phyloP scores from a whole-genome alignment of 2,888 invertebrate species.

The Electrophaes corylata region DNA sequence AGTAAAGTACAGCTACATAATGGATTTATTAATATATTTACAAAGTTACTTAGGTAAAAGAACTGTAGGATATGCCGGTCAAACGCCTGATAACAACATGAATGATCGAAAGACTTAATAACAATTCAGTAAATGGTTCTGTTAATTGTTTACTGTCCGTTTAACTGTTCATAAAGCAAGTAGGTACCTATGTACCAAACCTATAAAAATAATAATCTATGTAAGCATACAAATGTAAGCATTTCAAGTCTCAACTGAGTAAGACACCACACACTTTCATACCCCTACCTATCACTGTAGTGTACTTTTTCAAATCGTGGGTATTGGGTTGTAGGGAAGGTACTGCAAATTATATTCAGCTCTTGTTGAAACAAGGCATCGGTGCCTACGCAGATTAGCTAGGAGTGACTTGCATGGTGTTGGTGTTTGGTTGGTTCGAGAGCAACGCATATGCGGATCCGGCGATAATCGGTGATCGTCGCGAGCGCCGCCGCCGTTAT shows the following conservation, averaged over 20 bases:
- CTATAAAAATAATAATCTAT: conserved; percentile 39
- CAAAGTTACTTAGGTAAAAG: conserved; percentile 67
- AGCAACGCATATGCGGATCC: conserved; percentile 52
- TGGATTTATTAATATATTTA: conserved; percentile 26
- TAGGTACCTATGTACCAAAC: neutral
- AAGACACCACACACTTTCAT: neutral
- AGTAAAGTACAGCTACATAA: conserved; percentile 2
- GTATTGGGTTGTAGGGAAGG: neutral
- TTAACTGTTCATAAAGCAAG: conserved; percentile 47
- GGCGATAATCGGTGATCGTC: conserved; percentile 73
- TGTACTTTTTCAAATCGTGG: too few species aligned
- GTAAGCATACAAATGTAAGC: conserved; percentile 46
- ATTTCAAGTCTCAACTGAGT: neutral
- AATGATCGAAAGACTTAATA: conserved; percentile 64
- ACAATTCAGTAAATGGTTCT: conserved; percentile 64
- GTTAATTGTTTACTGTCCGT: conserved; percentile 70
- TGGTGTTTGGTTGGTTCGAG: conserved; percentile 30
- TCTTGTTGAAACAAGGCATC: conserved; percentile 27
- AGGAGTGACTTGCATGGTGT: conserved; percentile 29
- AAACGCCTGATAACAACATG: conserved; percentile 68
- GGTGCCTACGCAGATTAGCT: conserved; percentile 25
- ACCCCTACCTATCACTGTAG: too few species aligned
- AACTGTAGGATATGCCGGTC: conserved; percentile 67
- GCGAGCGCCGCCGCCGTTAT: conserved; percentile 59
- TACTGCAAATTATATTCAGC: conserved; percentile 6